Conservation (phyloP, 2,797 vertebrate genomes). For the Pterois miles region DNA sequence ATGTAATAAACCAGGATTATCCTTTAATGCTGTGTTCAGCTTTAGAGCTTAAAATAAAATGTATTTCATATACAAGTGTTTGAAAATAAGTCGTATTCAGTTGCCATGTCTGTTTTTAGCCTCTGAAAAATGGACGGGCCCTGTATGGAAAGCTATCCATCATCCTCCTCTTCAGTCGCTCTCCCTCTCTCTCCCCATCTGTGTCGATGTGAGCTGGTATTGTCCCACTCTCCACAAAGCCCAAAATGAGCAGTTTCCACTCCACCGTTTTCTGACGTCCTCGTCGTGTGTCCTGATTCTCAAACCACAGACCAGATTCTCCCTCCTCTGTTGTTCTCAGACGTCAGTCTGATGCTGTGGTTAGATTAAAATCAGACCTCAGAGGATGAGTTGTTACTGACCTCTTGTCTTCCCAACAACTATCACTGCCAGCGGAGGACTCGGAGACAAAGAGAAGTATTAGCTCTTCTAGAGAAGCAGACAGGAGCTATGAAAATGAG, state of each 20-base stretch:
- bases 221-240: constrained; percentile 39
- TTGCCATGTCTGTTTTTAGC: constrained; percentile 49
- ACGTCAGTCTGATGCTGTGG: constrained; percentile 23
- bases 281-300: constrained; percentile 29
- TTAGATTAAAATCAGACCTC: constrained; percentile 36
- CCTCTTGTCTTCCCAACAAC: constrained; percentile 34
- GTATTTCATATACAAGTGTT: constrained; percentile 10
- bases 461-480: constrained; percentile 26
- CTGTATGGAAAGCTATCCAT: constrained; percentile 56
- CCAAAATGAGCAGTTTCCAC: constrained; percentile 58
- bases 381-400: constrained; percentile 32
- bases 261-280: constrained; percentile 30
- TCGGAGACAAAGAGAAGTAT: constrained; percentile 12
- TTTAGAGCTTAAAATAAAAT: constrained; percentile 14
- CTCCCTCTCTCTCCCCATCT: constrained; percentile 1
- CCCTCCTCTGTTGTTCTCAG: constrained; percentile 11
- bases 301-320: constrained; percentile 49
- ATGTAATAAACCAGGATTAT: background rate
- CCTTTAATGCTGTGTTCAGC: background rate
- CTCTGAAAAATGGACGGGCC: constrained; percentile 47
- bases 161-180: constrained; percentile 36
- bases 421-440: background rate
- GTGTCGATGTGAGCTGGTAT: constrained; percentile 6
- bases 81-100: constrained; percentile 17
- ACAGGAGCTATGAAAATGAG: constrained; percentile 56